These are phyloP conservation scores for Gracilinanus agilis DNA, from an alignment of 2,113 vertebrate species.

Conservation along the genomic window DNA sequence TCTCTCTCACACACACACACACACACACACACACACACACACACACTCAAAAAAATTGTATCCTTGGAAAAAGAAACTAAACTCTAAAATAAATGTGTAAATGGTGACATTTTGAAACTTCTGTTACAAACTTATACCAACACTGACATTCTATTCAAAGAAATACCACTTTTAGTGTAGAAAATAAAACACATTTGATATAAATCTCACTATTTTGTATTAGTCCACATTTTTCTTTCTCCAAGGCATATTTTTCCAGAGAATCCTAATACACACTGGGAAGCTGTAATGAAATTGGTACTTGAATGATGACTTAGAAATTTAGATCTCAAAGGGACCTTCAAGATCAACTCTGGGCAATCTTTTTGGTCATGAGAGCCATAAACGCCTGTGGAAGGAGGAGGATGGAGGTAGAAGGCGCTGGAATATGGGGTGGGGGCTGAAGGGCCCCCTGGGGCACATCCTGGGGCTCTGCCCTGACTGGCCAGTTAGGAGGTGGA, in stretches of 20 bases:
- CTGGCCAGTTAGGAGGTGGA: no score
- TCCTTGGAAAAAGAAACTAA: slow-evolving; percentile 17
- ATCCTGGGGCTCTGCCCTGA: no score
- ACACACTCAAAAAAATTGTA: background rate
- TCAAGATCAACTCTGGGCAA: no score
- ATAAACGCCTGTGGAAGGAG: no score
- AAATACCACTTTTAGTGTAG: slow-evolving; percentile 20
- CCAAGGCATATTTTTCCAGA: slow-evolving; percentile 34
- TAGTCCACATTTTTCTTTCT: background rate
- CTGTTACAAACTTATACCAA: background rate
- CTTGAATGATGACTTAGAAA: slow-evolving; percentile 41
- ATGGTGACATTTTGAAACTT: slow-evolving; percentile 33
- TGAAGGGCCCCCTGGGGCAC: no score
- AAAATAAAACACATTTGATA: slow-evolving; percentile 45
- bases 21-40: background rate
- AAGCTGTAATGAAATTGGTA: slow-evolving; percentile 38
- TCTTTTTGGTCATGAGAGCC: no score
- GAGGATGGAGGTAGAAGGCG: no score
- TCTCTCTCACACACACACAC: no score
- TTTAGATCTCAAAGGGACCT: background rate
- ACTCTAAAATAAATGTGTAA: slow-evolving; percentile 9
- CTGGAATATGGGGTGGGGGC: no score
- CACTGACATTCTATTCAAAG: slow-evolving; percentile 11
- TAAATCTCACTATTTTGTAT: slow-evolving; percentile 10
- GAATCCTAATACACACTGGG: background rate